These are phyloP conservation scores for Alethe diademata DNA, from an alignment of 2,113 vertebrate genomes.

Conservation along the genomic window DNA sequence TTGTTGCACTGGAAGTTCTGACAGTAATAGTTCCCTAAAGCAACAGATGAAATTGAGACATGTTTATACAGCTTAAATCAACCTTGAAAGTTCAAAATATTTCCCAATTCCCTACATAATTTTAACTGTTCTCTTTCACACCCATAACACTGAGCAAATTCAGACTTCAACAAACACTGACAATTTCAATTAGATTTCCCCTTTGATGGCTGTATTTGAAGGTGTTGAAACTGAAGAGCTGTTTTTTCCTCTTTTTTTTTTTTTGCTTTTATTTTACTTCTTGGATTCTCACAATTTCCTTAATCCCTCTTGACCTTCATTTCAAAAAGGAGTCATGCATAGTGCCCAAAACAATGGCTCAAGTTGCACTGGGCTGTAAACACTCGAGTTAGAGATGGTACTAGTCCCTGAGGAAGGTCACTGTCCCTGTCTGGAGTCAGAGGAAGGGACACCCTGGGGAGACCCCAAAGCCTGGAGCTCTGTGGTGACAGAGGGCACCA, in stretches of 20 bases:
- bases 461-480: not conserved
- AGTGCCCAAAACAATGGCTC: not conserved
- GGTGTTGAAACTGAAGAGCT: not conserved
- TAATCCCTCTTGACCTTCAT: not conserved
- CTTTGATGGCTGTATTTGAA: not conserved
- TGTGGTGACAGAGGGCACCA: not conserved
- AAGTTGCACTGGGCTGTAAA: not conserved
- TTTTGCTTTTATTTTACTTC: not conserved
- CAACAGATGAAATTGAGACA: constrained; percentile 6
- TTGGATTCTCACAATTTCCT: not conserved
- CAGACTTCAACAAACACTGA: not conserved
- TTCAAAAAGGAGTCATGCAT: not conserved
- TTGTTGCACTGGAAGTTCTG: not conserved
- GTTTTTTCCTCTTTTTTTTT: not conserved
- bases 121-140: not conserved
- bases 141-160: not conserved
- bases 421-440: not conserved
- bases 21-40: not conserved
- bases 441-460: not conserved
- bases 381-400: not conserved
- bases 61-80: constrained; percentile 18
- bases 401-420: not conserved
- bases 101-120: constrained; percentile 26
- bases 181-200: not conserved
- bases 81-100: not conserved